Evolutionary conservation across 2,888 invertebrate species (phyloP), one percentile per base, ranked within the genome.

Genomic region (Alsophila aescularia): DNA sequence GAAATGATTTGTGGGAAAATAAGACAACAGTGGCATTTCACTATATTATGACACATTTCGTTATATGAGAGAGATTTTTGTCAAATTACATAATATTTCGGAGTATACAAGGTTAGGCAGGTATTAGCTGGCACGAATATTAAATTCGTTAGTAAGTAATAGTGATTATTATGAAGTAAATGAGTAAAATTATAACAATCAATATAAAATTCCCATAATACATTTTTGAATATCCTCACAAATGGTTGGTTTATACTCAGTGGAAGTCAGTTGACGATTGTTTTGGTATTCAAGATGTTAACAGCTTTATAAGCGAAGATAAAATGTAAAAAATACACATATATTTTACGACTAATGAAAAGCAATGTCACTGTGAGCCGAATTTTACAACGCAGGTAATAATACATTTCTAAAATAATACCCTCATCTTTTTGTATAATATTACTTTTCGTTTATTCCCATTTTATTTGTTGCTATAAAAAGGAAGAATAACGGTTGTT

Each of bases 381-480:
- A 68, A 61, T 79, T 79, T 80, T 77, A 80, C 66, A 74, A 68
- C 77, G 56, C 60, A 74, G 71, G 75, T 79, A 77, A 79, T 78
- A 73, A 79, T 78, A 73, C 68, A 71, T 73, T 71, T 69, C 72
- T 70, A 75, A 83, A 86, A 81, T 80, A 81, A 82, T 81, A 73
- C 73, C 77, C 78, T 81, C 78, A 81, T 80, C 76, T 81, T 81
- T 65, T 80, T 81, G 79, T 79, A 77, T 79, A 82, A 81, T 86
- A 86, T 85, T 83, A 82, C 83, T 77, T 82, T 85, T 73, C 77
- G 81, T 85, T 84, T 79, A 82, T 87, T 81, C 79, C 75, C 77
- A 80, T 88, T 90, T 89, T 88, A 89, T 90, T 87, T 79, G 83
- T 77, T 69, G 83, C 82, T 78, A 87, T 90, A 90, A 90, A 90